Evolutionary conservation across 1,140 invertebrate species (phyloP).

Genomic region (Propsilocerus akamusi): DNA sequence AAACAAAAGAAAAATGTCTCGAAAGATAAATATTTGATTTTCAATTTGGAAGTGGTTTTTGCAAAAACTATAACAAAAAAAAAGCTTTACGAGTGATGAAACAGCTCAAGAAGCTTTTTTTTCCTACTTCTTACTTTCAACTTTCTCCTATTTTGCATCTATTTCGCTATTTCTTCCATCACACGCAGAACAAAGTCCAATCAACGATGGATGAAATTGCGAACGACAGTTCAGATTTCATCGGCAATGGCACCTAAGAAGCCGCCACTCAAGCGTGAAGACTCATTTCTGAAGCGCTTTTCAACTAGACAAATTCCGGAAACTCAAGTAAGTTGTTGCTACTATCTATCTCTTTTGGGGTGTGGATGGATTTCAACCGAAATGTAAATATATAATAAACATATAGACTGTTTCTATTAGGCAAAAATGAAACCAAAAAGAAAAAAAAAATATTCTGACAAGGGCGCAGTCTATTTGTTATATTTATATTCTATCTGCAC

Average conservation of each 20-base stretch:
- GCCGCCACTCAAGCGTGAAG: slow-evolving; percentile 73
- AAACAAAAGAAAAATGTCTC: slow-evolving; percentile 2
- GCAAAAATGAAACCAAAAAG: not conserved
- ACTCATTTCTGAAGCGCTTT: slow-evolving; percentile 87
- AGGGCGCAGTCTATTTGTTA: not conserved
- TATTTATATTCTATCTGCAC: not conserved
- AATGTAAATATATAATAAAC: slow-evolving; percentile 1
- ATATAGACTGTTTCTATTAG: not conserved
- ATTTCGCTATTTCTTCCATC: slow-evolving; percentile 6
- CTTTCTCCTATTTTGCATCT: slow-evolving; percentile 7
- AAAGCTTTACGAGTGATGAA: not conserved
- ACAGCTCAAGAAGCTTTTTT: not conserved
- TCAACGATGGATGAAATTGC: slow-evolving; percentile 85
- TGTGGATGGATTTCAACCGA: not conserved
- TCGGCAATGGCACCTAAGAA: slow-evolving; percentile 75
- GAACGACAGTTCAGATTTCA: slow-evolving; percentile 80
- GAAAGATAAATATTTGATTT: slow-evolving; percentile 3
- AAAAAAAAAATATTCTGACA: not conserved
- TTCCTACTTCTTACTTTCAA: not conserved
- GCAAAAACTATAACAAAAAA: not conserved
- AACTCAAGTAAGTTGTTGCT: slow-evolving; percentile 54
- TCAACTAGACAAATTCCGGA: slow-evolving; percentile 80
- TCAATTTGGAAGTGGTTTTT: slow-evolving; percentile 14
- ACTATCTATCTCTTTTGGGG: too few species aligned
- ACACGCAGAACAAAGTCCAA: slow-evolving; percentile 64